A percentile compares a stretch with the other conserved stretches of the same genome.
Conservation (phyloP, 1,140 invertebrate species). For the Proales similis region DNA sequence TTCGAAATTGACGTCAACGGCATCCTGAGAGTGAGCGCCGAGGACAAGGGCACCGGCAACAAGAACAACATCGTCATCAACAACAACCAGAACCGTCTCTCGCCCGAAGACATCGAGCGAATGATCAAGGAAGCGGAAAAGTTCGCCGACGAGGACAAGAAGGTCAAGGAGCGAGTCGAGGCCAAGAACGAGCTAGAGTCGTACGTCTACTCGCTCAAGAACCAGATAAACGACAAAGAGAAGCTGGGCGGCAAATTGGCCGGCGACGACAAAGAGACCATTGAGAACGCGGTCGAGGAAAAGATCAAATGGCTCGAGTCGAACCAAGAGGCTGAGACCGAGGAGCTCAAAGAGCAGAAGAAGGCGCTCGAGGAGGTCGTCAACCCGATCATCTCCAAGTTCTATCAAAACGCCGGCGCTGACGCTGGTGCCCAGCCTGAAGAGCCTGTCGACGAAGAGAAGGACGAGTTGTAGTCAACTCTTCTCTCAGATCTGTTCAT, state of each 20-base stretch:
- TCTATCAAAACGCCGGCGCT: constrained; percentile 71
- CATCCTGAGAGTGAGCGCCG: constrained; percentile 78
- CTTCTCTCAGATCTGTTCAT: too few species aligned
- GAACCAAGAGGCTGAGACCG: constrained; percentile 83
- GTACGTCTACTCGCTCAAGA: constrained; percentile 95
- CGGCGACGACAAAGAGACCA: constrained; percentile 85
- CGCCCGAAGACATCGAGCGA: constrained; percentile 92
- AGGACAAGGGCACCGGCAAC: constrained; percentile 96
- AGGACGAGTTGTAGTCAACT: constrained; percentile 33
- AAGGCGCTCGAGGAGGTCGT: constrained; percentile 90
- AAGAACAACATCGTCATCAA: constrained; percentile 97
- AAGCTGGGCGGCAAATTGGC: constrained; percentile 86
- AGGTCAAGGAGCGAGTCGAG: constrained; percentile 90
- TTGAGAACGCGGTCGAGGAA: constrained; percentile 86
- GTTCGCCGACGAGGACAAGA: constrained; percentile 96
- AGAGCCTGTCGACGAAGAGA: constrained; percentile 31
- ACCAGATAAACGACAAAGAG: constrained; percentile 82
- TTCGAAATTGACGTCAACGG: constrained; percentile 99
- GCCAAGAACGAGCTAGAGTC: constrained; percentile 79
- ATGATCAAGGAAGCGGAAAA: constrained; percentile 98
- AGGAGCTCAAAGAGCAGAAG: constrained; percentile 92
- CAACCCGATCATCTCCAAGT: constrained; percentile 91
- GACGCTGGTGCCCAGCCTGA: not conserved
- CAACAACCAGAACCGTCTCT: constrained; percentile 91
- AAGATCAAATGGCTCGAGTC: constrained; percentile 97